Evolutionary conservation across 2,113 vertebrate species (phyloP).

Genomic region (Promerops cafer): DNA sequence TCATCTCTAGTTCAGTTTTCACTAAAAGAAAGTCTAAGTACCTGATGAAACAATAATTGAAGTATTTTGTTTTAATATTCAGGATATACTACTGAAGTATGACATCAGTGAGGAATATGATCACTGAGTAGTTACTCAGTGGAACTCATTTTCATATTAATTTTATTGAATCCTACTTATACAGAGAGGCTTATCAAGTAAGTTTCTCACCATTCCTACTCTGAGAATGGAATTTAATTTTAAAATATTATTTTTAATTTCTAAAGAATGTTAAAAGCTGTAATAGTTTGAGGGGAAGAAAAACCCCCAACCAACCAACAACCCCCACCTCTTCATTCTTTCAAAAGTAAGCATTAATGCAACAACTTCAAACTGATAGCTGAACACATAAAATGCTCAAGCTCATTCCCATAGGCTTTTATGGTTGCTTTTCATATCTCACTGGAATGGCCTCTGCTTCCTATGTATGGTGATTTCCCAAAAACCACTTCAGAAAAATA

Average conservation of each 20-base stretch:
- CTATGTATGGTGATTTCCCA: background rate
- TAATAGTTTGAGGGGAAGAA: background rate
- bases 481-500: background rate
- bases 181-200: background rate
- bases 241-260: background rate
- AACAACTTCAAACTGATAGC: background rate
- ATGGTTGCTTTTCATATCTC: background rate
- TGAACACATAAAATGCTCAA: background rate
- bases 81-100: background rate
- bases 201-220: background rate
- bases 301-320: background rate
- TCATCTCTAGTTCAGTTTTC: background rate
- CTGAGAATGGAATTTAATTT: background rate
- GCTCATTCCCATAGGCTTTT: background rate
- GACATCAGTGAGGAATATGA: background rate
- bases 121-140: background rate
- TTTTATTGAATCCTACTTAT: background rate
- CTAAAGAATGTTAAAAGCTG: background rate
- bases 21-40: background rate
- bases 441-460: background rate
- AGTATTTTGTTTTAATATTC: background rate
- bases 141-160: background rate
- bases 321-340: background rate
- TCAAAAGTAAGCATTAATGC: background rate
- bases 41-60: background rate